phyloP scores from a whole-genome alignment of 2,888 invertebrate species.

The Tanytarsus gracilentus region DNA sequence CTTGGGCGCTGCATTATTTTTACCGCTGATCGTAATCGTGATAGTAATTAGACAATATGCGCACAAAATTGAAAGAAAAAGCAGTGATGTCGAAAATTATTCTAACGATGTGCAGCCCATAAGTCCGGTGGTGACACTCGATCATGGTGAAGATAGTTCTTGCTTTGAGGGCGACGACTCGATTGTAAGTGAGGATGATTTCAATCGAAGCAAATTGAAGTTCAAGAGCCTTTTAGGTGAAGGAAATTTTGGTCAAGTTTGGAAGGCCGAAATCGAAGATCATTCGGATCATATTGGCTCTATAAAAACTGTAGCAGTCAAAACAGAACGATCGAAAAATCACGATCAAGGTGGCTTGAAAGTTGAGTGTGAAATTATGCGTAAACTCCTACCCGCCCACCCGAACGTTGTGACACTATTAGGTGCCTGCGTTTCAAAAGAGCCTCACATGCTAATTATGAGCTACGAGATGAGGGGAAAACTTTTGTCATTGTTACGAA shows the following conservation, averaged over 20 bases:
- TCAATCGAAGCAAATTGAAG: slow-evolving; percentile 65
- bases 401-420: slow-evolving; percentile 72
- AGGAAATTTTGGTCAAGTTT: slow-evolving; percentile 80
- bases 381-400: slow-evolving; percentile 67
- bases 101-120: slow-evolving; percentile 49
- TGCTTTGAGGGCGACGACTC: slow-evolving; percentile 38
- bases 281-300: slow-evolving; percentile 65
- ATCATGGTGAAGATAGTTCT: slow-evolving; percentile 32
- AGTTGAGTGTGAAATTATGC: slow-evolving; percentile 76
- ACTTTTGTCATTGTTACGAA: slow-evolving; percentile 64
- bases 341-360: slow-evolving; percentile 59
- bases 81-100: slow-evolving; percentile 54
- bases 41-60: slow-evolving; percentile 49
- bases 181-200: slow-evolving; percentile 49
- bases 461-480: slow-evolving; percentile 81
- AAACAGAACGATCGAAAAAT: slow-evolving; percentile 70
- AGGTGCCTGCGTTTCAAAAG: slow-evolving; percentile 75
- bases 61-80: slow-evolving; percentile 47
- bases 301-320: slow-evolving; percentile 74
- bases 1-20: too few relatives aligned
- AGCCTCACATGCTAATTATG: slow-evolving; percentile 74
- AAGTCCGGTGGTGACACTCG: slow-evolving; percentile 41
- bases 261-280: slow-evolving; percentile 79
- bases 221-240: slow-evolving; percentile 72
- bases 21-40: slow-evolving; percentile 49